These are phyloP conservation scores for Hypena proboscidalis DNA, from an alignment of 2,888 invertebrate genomes.

Conservation along the genomic window DNA sequence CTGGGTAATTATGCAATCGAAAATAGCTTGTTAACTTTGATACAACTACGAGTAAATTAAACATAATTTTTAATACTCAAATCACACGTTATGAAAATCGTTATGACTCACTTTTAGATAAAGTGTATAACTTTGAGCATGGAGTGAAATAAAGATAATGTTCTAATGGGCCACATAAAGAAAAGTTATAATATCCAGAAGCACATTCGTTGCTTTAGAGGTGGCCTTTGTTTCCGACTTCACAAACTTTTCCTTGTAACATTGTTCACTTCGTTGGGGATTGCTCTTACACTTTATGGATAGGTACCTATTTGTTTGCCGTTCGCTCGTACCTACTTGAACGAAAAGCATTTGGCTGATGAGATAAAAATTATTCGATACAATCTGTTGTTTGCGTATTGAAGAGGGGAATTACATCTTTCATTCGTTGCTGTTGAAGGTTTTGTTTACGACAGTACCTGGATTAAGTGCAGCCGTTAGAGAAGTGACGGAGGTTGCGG, in stretches of 20 bases:
- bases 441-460: conserved; percentile 37
- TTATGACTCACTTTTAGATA: conserved; percentile 19
- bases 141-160: conserved; percentile 54
- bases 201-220: conserved; percentile 61
- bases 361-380: conserved; percentile 52
- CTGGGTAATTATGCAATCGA: no score
- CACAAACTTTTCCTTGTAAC: conserved; percentile 66
- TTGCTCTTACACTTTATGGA: conserved; percentile 61
- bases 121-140: conserved; percentile 33
- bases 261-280: conserved; percentile 62
- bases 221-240: conserved; percentile 65
- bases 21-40: no score
- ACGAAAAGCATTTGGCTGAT: conserved; percentile 56
- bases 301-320: conserved; percentile 57
- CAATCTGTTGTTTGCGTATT: conserved; percentile 20
- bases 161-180: conserved; percentile 56
- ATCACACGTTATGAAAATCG: no score
- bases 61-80: no score
- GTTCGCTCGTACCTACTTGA: conserved; percentile 49
- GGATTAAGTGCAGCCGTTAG: conserved; percentile 61
- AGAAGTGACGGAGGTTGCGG: conserved; percentile 53
- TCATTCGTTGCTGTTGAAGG: conserved; percentile 37
- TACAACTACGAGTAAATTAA: no score
- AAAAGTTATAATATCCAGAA: conserved; percentile 61
- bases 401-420: conserved; percentile 17